Conservation (phyloP, 2,888 invertebrate genomes). For the Oeneis ivallda region DNA sequence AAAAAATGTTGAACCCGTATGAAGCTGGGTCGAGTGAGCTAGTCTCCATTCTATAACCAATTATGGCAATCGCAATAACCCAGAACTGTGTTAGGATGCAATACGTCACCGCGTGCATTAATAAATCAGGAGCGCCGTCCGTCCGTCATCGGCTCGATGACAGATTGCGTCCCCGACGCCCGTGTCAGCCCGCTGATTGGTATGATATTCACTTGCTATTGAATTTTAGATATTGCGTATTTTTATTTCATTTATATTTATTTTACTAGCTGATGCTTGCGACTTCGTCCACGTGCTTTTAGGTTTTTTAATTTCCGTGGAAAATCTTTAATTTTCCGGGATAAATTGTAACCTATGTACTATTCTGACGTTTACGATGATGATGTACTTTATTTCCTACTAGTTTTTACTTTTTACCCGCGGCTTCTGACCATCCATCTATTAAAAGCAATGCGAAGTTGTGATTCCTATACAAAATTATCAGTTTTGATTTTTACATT, state of each 20-base stretch:
- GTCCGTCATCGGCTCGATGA: slow-evolving; percentile 14
- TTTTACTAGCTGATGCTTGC: no score
- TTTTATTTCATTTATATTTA: not conserved
- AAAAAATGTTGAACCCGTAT: not conserved
- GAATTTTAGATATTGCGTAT: not conserved
- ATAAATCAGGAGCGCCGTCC: slow-evolving; percentile 16
- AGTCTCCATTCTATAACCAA: not conserved
- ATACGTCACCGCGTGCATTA: slow-evolving; percentile 18
- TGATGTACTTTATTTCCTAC: no score
- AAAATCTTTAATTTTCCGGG: no score
- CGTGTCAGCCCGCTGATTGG: slow-evolving; percentile 10
- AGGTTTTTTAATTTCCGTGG: no score
- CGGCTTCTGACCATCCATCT: no score
- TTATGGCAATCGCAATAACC: slow-evolving; percentile 12
- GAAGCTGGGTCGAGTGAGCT: not conserved
- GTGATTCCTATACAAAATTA: no score
- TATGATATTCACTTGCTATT: not conserved
- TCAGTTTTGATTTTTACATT: no score
- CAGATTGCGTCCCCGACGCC: slow-evolving; percentile 6
- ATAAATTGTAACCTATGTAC: no score
- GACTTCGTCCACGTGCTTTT: no score
- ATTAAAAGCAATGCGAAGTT: no score
- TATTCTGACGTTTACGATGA: no score
- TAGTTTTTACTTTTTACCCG: no score
- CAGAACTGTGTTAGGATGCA: slow-evolving; percentile 18